These are phyloP conservation scores for Paelopatides confundens DNA, from an alignment of 53 echinoderm and acorn worm species.

Conservation along the genomic window DNA sequence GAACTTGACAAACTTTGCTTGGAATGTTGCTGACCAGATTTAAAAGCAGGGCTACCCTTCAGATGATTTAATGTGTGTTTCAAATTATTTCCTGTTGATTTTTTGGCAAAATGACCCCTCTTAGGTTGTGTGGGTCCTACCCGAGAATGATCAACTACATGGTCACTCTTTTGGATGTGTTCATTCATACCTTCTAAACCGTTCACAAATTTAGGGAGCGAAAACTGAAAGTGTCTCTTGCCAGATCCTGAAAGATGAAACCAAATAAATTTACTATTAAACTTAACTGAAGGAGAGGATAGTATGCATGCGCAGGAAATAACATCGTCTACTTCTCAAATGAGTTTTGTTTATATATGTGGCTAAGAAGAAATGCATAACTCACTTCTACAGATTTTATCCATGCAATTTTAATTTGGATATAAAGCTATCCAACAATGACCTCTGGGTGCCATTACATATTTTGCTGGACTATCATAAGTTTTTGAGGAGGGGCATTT, in stretches of 20 bases:
- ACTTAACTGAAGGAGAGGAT: too few species aligned
- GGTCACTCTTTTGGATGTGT: constrained; percentile 9
- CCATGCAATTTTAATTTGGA: too few species aligned
- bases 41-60: not conserved
- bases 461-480: too few species aligned
- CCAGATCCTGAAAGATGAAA: constrained; percentile 26
- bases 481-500: too few species aligned
- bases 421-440: too few species aligned
- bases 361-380: too few species aligned
- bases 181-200: constrained; percentile 42
- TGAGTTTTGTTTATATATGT: too few species aligned
- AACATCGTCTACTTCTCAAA: too few species aligned
- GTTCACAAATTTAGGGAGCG: constrained; percentile 42
- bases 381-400: too few species aligned
- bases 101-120: constrained; percentile 14
- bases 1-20: not conserved
- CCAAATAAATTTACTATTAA: not conserved
- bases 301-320: too few species aligned
- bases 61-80: not conserved
- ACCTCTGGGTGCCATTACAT: too few species aligned
- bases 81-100: constrained; percentile 27
- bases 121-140: not conserved
- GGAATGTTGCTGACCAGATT: not conserved
- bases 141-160: not conserved
- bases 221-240: constrained; percentile 38